A percentile compares a stretch with the other conserved stretches of the same genome.
Evolutionary conservation across 2,113 vertebrate genomes (phyloP).

Genomic region (Poicephalus gulielmi): DNA sequence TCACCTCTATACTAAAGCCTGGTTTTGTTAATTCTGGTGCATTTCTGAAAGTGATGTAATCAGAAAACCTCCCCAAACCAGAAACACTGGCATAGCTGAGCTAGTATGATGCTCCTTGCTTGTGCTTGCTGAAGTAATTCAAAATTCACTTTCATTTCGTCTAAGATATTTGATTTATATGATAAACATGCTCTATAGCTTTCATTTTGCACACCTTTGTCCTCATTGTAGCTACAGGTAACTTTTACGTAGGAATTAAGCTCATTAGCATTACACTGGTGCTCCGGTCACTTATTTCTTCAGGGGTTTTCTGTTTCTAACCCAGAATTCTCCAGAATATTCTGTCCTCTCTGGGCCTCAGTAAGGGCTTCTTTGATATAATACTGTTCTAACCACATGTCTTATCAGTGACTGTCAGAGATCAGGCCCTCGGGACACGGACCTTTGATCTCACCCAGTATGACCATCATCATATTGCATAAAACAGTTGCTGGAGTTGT

Average conservation of each 20-base stretch:
- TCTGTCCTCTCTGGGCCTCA: neutral
- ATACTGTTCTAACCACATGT: neutral
- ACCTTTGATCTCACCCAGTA: neutral
- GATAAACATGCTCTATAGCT: neutral
- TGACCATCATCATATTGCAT: neutral
- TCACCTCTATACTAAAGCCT: neutral
- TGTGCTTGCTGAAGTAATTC: neutral
- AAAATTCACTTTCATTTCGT: neutral
- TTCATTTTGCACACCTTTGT: neutral
- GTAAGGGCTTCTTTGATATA: neutral
- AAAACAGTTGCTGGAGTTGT: neutral
- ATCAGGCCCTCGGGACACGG: fast-evolving
- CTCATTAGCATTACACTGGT: neutral
- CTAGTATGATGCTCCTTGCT: neutral
- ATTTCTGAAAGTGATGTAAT: neutral
- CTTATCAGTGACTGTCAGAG: neutral
- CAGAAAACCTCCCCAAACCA: neutral
- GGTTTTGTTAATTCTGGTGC: neutral
- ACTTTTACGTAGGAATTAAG: neutral
- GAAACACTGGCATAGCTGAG: neutral
- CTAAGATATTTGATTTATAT: neutral
- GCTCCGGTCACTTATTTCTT: neutral
- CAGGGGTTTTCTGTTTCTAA: neutral
- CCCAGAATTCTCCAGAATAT: neutral
- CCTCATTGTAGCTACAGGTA: neutral